Evolutionary conservation across 2,113 vertebrate species (phyloP).

Genomic region (Triplophysa siluroides): DNA sequence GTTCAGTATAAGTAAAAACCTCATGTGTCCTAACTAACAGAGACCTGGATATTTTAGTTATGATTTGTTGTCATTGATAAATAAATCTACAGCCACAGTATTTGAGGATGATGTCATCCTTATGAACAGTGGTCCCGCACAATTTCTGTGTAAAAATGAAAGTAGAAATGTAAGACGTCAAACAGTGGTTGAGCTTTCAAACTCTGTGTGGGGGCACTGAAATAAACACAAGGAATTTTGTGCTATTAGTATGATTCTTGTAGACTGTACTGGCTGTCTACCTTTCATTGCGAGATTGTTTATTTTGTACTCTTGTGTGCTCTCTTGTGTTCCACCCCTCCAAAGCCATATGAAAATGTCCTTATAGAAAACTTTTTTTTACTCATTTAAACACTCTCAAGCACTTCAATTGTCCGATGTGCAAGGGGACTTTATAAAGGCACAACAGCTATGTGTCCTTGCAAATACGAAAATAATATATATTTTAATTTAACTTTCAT

Average conservation of each 20-base stretch:
- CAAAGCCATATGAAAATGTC: too few relatives aligned
- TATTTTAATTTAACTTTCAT: neutral
- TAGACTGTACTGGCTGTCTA: neutral
- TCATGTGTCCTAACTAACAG: neutral
- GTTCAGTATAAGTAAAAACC: neutral
- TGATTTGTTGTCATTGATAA: constrained; percentile 5
- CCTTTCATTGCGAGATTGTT: constrained; percentile 33
- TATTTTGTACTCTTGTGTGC: neutral
- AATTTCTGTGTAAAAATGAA: neutral
- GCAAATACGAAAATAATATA: too few relatives aligned
- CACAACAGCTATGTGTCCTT: too few relatives aligned
- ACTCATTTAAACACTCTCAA: too few relatives aligned
- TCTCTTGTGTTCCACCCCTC: too few relatives aligned
- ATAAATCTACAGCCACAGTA: neutral
- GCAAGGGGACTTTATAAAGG: too few relatives aligned
- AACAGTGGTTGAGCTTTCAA: constrained; percentile 12
- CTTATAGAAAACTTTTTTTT: too few relatives aligned
- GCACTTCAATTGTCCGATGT: too few relatives aligned
- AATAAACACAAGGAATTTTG: constrained; percentile 13
- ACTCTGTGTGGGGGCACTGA: constrained; percentile 33
- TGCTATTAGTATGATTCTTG: neutral
- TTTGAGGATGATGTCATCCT: constrained; percentile 6
- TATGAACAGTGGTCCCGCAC: neutral
- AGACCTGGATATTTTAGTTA: neutral
- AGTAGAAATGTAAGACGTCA: constrained; percentile 9